Evolutionary conservation across 1,140 invertebrate species (phyloP).

Genomic region (Sycophila sp.): DNA sequence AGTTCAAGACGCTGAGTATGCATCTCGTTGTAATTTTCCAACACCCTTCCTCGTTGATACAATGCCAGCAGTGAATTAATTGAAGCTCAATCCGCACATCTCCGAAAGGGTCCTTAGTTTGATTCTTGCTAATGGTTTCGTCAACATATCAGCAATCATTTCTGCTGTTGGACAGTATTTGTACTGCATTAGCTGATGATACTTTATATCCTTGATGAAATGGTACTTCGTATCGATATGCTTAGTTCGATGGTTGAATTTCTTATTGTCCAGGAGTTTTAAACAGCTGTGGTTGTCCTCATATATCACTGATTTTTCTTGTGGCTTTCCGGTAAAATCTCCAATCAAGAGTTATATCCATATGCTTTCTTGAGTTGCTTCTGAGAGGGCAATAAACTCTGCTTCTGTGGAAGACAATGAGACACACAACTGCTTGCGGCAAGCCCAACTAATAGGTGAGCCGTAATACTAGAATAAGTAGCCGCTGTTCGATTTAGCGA

Average conservation of each 20-base stretch:
- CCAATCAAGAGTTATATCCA: background rate
- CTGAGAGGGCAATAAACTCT: constrained; percentile 39
- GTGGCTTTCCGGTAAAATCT: too few species aligned
- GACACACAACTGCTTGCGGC: constrained; percentile 13
- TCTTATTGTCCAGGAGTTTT: background rate
- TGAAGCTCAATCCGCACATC: background rate
- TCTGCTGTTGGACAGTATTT: background rate
- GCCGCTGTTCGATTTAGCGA: constrained; percentile 45
- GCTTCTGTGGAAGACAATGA: constrained; percentile 45
- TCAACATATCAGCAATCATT: background rate
- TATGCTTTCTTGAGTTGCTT: constrained; percentile 8
- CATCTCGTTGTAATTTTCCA: too few species aligned
- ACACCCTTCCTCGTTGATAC: background rate
- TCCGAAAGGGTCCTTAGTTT: background rate
- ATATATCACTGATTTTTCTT: too few species aligned
- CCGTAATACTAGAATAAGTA: constrained; percentile 34
- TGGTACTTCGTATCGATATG: background rate
- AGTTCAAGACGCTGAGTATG: too few species aligned
- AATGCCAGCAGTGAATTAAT: background rate
- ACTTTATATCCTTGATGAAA: background rate
- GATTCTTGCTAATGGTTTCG: background rate
- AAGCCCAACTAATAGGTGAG: constrained; percentile 29
- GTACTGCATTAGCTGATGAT: background rate
- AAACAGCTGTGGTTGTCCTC: constrained; percentile 3
- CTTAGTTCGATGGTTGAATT: constrained; percentile 1